phyloP scores from a whole-genome alignment of 2,888 invertebrate species.

The Trachelus iudaicus region DNA sequence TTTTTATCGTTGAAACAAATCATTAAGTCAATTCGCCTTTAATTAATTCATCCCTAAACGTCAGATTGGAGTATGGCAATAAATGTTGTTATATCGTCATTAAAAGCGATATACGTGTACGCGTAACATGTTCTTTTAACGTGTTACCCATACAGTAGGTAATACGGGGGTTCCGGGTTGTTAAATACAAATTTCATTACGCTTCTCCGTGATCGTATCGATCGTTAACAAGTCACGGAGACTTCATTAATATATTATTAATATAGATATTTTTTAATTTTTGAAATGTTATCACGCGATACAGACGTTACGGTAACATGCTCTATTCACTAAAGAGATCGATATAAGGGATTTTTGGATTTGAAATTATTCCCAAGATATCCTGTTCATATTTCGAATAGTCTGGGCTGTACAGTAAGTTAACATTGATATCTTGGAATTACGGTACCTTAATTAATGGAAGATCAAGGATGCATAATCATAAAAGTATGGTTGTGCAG shows the following conservation, averaged over 20 bases:
- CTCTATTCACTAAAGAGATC: too few species aligned
- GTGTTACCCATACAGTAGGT: not conserved
- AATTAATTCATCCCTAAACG: not conserved
- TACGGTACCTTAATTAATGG: not conserved
- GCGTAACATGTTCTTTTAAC: not conserved
- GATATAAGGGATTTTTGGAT: not conserved
- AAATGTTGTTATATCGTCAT: not conserved
- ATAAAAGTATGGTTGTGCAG: not conserved
- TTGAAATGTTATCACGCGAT: too few species aligned
- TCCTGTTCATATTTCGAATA: not conserved
- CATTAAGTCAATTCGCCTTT: not conserved
- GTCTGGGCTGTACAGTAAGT: not conserved
- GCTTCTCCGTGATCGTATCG: not conserved
- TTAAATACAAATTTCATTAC: not conserved
- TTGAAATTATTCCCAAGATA: not conserved
- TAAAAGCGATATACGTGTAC: not conserved
- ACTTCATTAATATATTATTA: not conserved
- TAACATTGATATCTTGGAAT: not conserved
- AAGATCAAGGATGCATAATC: not conserved
- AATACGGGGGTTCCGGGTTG: not conserved
- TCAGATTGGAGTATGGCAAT: not conserved
- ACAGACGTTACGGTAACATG: too few species aligned
- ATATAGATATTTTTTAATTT: not conserved
- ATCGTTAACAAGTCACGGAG: not conserved
- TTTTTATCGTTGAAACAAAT: not conserved